Evolutionary conservation across 2,113 vertebrate species (phyloP).

Genomic region (Lepus timidus): DNA sequence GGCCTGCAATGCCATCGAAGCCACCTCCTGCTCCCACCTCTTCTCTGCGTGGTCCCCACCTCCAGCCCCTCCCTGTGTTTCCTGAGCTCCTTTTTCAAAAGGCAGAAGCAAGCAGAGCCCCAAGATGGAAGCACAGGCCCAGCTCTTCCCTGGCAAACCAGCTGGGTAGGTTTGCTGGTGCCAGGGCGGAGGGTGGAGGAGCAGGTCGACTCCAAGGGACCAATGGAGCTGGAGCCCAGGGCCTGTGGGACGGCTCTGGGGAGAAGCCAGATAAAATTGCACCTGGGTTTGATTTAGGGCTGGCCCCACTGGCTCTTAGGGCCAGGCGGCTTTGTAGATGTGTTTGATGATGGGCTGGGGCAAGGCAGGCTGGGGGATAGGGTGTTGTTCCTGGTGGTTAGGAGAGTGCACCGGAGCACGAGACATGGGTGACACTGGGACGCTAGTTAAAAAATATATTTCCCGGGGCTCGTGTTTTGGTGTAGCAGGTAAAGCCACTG

Average conservation of each 20-base stretch:
- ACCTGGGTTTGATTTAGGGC: background rate
- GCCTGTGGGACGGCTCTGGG: background rate
- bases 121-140: background rate
- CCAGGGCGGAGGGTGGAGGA: background rate
- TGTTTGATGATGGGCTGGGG: background rate
- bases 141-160: constrained; percentile 60
- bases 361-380: background rate
- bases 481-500: too few relatives aligned
- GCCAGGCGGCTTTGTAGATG: background rate
- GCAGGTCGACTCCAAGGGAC: background rate
- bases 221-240: background rate
- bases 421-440: background rate
- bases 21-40: too few relatives aligned
- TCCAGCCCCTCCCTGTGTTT: background rate
- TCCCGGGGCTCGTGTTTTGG: background rate
- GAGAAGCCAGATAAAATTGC: background rate
- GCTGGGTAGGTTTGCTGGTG: constrained; percentile 62
- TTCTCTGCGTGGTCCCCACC: too few relatives aligned
- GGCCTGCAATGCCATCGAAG: background rate
- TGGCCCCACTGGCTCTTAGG: background rate
- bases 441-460: background rate
- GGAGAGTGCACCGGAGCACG: background rate
- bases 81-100: background rate
- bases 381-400: background rate
- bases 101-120: background rate